These are phyloP conservation scores for Imbricaverruca yamaguchii DNA, from an alignment of 2,888 invertebrate genomes.

Conservation along the genomic window DNA sequence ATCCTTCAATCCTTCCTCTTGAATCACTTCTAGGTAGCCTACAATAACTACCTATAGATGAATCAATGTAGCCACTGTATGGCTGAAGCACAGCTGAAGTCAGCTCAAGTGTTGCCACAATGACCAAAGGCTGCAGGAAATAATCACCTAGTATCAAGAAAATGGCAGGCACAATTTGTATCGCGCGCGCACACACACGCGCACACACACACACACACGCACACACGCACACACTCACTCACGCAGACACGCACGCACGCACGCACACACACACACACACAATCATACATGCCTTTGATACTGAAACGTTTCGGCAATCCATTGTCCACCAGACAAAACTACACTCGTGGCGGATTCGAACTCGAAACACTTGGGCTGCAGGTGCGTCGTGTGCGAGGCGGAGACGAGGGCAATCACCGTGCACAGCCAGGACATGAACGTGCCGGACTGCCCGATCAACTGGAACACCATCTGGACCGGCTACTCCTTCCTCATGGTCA, in stretches of 20 bases:
- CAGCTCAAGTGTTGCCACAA: no score
- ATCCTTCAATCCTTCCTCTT: no score
- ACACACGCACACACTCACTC: neutral
- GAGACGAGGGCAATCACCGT: slow-evolving; percentile 78
- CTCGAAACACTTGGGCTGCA: slow-evolving; percentile 38
- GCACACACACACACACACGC: neutral
- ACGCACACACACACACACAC: neutral
- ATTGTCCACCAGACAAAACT: no score
- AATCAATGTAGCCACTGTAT: no score
- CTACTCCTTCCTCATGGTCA: slow-evolving; percentile 97
- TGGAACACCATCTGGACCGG: slow-evolving; percentile 95
- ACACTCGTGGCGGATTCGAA: no score
- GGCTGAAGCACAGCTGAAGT: no score
- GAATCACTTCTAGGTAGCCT: no score
- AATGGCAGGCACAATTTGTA: no score
- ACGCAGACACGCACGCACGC: neutral
- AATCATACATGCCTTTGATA: neutral
- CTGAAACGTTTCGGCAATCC: neutral
- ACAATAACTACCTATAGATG: no score
- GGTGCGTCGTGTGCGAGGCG: slow-evolving; percentile 89
- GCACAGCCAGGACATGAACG: slow-evolving; percentile 80
- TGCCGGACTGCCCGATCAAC: slow-evolving; percentile 81
- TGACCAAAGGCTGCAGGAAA: no score
- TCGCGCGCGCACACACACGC: neutral
- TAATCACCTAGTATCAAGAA: no score